A percentile compares a stretch with the other conserved stretches of the same genome.
These are phyloP conservation scores for Trissolcus japonicus DNA, from an alignment of 2,888 invertebrate species.

Conservation along the genomic window DNA sequence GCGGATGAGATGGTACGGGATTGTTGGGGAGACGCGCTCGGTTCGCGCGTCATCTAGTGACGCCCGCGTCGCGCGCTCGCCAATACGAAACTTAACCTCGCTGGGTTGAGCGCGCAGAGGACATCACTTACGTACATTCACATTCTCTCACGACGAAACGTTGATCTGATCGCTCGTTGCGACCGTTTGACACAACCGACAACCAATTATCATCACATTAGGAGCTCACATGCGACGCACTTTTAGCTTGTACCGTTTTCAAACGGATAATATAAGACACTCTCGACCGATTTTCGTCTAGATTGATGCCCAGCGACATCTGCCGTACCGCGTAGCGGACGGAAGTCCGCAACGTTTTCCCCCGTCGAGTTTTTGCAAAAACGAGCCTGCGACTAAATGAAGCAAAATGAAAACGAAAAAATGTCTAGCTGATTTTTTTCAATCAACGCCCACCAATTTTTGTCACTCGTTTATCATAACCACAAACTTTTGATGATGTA, in stretches of 20 bases:
- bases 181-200: not conserved
- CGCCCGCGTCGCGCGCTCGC: conserved; percentile 16
- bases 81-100: conserved; percentile 64
- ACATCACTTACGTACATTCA: conserved; percentile 65
- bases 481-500: too few species aligned
- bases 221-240: conserved; percentile 8
- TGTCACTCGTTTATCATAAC: too few species aligned
- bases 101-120: conserved; percentile 67
- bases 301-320: conserved; percentile 58
- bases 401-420: not conserved
- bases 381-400: not conserved
- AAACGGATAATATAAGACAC: conserved; percentile 47
- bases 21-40: not conserved
- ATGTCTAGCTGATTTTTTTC: not conserved
- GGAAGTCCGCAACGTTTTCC: conserved; percentile 20
- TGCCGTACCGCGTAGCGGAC: conserved; percentile 15
- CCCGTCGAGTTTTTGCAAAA: conserved; percentile 6
- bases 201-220: conserved; percentile 16
- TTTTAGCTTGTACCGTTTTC: conserved; percentile 47
- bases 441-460: not conserved
- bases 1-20: not conserved
- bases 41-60: conserved; percentile 6
- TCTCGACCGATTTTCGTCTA: conserved; percentile 50
- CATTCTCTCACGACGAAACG: conserved; percentile 28
- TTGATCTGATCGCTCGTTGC: conserved; percentile 6